phyloP scores from a whole-genome alignment of 2,113 vertebrate species.

The Hemiscyllium ocellatum region DNA sequence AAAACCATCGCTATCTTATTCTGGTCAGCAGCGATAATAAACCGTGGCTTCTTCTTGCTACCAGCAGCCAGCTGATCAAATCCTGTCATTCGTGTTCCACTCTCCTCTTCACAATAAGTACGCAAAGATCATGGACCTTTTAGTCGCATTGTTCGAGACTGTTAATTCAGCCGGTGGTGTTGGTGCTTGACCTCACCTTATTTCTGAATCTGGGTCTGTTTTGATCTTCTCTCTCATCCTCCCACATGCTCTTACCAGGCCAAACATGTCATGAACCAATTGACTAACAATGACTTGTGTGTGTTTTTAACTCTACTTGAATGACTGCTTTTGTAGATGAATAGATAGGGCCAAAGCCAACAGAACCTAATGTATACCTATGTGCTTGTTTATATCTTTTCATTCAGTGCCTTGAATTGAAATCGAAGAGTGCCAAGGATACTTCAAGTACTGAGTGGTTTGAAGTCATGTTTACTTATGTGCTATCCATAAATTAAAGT shows the following conservation, averaged over 20 bases:
- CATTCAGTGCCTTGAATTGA: not conserved
- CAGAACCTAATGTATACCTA: not conserved
- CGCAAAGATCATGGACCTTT: not conserved
- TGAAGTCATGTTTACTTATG: not conserved
- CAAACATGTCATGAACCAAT: not conserved
- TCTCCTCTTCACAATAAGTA: not conserved
- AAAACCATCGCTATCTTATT: not conserved
- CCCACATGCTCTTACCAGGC: not conserved
- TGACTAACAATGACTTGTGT: not conserved
- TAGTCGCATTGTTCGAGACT: not conserved
- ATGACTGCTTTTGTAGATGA: not conserved
- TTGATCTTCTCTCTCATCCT: not conserved
- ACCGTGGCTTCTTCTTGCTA: not conserved
- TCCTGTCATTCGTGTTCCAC: not conserved
- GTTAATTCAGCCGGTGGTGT: not conserved
- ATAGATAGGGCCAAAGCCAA: not conserved
- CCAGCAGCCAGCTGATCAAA: not conserved
- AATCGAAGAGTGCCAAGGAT: not conserved
- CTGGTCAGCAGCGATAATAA: not conserved
- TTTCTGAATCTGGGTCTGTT: not conserved
- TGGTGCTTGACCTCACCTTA: not conserved
- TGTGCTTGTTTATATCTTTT: not conserved
- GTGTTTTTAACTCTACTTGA: not conserved
- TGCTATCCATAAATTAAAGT: not conserved
- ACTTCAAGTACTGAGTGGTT: not conserved